These are phyloP conservation scores for Pachyuromys duprasi DNA, from an alignment of 2,797 vertebrate species.

Conservation along the genomic window DNA sequence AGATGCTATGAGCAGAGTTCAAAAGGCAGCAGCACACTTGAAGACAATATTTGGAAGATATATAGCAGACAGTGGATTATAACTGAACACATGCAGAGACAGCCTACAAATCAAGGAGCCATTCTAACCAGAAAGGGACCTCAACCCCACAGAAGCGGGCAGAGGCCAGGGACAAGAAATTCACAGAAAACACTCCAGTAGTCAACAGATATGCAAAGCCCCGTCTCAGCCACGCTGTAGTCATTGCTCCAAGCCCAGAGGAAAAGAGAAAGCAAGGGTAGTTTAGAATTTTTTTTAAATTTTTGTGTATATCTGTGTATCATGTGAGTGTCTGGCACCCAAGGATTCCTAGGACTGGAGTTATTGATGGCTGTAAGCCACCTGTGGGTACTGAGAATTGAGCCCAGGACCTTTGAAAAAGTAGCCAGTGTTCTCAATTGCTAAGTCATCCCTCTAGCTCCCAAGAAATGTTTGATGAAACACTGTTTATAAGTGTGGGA, in stretches of 20 bases:
- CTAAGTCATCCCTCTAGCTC: not conserved
- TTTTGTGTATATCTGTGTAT: not conserved
- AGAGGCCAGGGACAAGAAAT: not conserved
- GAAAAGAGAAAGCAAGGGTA: not conserved
- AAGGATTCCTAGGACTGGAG: not conserved
- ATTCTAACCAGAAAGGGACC: constrained; percentile 18
- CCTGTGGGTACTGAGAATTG: not conserved
- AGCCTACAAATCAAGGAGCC: constrained; percentile 16
- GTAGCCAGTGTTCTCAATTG: not conserved
- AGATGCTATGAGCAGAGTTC: not conserved
- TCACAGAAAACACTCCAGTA: not conserved
- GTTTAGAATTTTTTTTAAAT: not conserved
- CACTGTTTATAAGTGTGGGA: not conserved
- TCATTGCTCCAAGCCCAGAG: not conserved
- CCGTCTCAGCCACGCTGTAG: not conserved
- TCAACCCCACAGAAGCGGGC: not conserved
- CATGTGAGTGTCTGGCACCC: not conserved
- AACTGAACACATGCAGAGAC: not conserved
- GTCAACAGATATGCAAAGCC: not conserved
- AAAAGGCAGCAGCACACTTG: constrained; percentile 6
- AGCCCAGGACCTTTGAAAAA: not conserved
- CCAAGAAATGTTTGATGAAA: not conserved
- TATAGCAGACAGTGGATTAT: not conserved
- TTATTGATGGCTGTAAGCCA: not conserved
- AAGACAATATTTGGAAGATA: constrained; percentile 31